These are phyloP conservation scores for Luidia sarsii DNA, from an alignment of 53 echinoderm and acorn worm species.

Conservation along the genomic window DNA sequence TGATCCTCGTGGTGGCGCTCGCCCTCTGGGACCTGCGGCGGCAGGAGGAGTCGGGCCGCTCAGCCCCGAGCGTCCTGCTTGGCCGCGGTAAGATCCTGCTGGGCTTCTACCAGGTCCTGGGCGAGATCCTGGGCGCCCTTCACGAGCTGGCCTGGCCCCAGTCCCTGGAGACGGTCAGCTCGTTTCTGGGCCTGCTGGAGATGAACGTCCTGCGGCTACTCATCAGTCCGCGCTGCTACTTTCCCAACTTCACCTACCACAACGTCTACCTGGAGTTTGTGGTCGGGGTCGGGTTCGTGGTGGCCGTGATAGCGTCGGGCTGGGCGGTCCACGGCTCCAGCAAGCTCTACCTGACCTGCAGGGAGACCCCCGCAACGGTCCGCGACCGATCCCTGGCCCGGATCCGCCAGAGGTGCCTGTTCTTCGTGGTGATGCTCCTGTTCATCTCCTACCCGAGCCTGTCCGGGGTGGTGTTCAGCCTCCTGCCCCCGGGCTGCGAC, in stretches of 20 bases:
- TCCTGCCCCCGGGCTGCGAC: constrained; percentile 60
- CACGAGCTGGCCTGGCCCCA: constrained; percentile 51
- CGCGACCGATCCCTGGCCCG: not conserved
- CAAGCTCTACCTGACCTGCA: not conserved
- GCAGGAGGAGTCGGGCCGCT: not conserved
- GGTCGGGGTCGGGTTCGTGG: not conserved
- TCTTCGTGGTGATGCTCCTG: constrained; percentile 52
- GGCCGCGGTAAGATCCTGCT: constrained; percentile 54
- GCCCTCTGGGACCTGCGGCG: constrained; percentile 11
- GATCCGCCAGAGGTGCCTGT: constrained; percentile 16
- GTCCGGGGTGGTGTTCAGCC: constrained; percentile 50
- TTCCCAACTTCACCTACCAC: constrained; percentile 22
- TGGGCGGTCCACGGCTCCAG: not conserved
- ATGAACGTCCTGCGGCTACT: constrained; percentile 28
- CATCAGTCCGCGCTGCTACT: constrained; percentile 42
- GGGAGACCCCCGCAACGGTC: not conserved
- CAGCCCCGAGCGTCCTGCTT: constrained; percentile 1
- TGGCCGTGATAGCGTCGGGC: not conserved
- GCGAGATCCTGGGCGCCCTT: constrained; percentile 37
- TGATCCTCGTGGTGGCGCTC: not conserved
- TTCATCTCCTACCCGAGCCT: constrained; percentile 66
- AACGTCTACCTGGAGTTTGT: constrained; percentile 34
- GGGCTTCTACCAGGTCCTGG: constrained; percentile 62
- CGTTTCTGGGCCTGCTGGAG: constrained; percentile 20
- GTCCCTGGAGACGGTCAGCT: constrained; percentile 16